phyloP scores from a whole-genome alignment of 2,113 vertebrate genomes.

The Pitta sordida region DNA sequence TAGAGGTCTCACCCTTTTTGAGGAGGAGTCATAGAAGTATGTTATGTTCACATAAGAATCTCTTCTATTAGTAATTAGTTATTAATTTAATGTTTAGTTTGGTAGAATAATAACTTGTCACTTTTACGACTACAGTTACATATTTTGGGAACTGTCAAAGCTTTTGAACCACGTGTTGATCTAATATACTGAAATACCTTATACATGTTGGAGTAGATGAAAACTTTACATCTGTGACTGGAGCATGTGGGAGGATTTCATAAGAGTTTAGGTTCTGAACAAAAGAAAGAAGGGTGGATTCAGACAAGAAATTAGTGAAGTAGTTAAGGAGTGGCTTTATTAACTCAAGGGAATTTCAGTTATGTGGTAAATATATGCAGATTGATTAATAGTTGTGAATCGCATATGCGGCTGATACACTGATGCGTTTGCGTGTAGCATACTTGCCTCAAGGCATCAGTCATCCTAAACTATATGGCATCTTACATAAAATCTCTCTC shows the following conservation, averaged over 20 bases:
- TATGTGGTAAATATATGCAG: background rate
- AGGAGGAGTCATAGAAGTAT: background rate
- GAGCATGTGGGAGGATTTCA: background rate
- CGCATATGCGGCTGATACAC: background rate
- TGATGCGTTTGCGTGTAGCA: background rate
- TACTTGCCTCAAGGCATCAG: background rate
- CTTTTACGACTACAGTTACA: background rate
- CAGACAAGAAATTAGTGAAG: background rate
- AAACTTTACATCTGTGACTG: background rate
- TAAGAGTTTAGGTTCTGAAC: background rate
- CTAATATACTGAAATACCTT: background rate
- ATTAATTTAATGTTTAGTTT: background rate
- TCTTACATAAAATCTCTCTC: background rate
- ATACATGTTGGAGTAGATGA: background rate
- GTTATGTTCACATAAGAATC: background rate
- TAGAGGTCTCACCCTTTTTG: background rate
- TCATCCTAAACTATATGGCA: background rate
- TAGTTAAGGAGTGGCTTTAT: background rate
- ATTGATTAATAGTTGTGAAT: background rate
- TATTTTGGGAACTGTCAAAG: background rate
- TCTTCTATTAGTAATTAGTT: background rate
- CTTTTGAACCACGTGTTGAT: background rate
- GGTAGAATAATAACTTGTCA: background rate
- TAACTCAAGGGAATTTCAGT: background rate
- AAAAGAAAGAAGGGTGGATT: background rate